Evolutionary conservation across 2,113 vertebrate genomes (phyloP).

Genomic region (Odobenus rosmarus): DNA sequence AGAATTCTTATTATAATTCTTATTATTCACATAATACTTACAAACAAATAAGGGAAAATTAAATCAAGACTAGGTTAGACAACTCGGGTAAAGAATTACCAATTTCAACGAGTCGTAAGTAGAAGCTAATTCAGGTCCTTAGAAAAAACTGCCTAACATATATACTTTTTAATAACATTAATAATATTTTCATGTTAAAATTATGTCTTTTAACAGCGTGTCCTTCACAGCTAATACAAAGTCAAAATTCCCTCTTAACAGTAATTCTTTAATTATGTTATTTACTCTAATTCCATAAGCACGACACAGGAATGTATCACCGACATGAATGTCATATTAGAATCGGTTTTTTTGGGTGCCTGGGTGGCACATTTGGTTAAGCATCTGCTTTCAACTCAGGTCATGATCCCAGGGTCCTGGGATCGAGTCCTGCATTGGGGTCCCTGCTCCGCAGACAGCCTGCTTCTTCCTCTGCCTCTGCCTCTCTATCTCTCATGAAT

Average conservation of each 20-base stretch:
- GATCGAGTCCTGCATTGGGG: no score
- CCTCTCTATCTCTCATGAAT: no score
- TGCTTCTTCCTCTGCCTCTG: no score
- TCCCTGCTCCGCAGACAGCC: no score
- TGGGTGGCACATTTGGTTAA: no score
- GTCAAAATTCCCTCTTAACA: neutral
- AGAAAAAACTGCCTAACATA: neutral
- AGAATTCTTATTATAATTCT: neutral
- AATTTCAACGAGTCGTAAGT: neutral
- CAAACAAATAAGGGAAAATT: neutral
- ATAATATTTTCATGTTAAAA: neutral
- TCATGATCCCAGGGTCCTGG: no score
- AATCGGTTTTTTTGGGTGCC: neutral
- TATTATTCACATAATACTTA: neutral
- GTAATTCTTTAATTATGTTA: neutral
- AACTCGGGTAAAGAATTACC: neutral
- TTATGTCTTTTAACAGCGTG: neutral
- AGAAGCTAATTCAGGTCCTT: neutral
- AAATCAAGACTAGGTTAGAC: slow-evolving; percentile 13
- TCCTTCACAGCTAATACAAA: neutral
- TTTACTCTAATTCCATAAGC: neutral
- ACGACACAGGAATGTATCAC: neutral
- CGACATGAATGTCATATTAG: neutral
- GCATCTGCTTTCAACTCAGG: no score
- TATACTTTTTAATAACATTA: neutral